These are phyloP conservation scores for Scelioninae gen. 1 DNA, from an alignment of 2,888 invertebrate genomes.

Conservation along the genomic window DNA sequence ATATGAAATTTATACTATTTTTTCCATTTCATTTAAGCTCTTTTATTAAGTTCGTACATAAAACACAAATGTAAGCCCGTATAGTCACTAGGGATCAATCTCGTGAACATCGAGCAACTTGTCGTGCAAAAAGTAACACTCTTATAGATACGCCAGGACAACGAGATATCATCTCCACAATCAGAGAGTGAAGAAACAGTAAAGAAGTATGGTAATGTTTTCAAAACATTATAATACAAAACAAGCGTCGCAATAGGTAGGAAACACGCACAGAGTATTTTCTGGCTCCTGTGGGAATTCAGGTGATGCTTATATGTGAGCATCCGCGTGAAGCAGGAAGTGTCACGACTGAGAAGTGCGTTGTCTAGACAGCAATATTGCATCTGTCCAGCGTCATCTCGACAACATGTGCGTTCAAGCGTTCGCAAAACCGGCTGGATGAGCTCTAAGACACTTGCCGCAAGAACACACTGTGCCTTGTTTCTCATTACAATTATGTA, in stretches of 20 bases:
- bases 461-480: slow-evolving; percentile 29
- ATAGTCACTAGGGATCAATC: slow-evolving; percentile 29
- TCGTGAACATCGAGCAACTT: slow-evolving; percentile 28
- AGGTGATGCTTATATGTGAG: slow-evolving; percentile 58
- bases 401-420: slow-evolving; percentile 77
- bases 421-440: slow-evolving; percentile 70
- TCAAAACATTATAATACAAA: too few relatives aligned
- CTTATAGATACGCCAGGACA: slow-evolving; percentile 35
- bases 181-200: slow-evolving; percentile 61
- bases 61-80: not conserved
- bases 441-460: slow-evolving; percentile 21
- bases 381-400: slow-evolving; percentile 82
- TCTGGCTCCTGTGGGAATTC: slow-evolving; percentile 76
- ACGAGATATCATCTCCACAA: slow-evolving; percentile 53
- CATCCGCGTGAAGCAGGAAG: slow-evolving; percentile 75
- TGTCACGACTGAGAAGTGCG: slow-evolving; percentile 75
- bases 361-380: slow-evolving; percentile 79
- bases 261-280: slow-evolving; percentile 63
- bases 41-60: slow-evolving; percentile 17
- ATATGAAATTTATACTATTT: too few relatives aligned
- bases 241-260: too few relatives aligned
- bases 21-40: too few relatives aligned
- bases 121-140: slow-evolving; percentile 65
- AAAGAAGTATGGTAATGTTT: slow-evolving; percentile 76
- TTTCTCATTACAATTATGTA: slow-evolving; percentile 52